Base-by-base conservation (phyloP, 2,888 invertebrate genomes). In the Ecliptopera silaceata region DNA sequence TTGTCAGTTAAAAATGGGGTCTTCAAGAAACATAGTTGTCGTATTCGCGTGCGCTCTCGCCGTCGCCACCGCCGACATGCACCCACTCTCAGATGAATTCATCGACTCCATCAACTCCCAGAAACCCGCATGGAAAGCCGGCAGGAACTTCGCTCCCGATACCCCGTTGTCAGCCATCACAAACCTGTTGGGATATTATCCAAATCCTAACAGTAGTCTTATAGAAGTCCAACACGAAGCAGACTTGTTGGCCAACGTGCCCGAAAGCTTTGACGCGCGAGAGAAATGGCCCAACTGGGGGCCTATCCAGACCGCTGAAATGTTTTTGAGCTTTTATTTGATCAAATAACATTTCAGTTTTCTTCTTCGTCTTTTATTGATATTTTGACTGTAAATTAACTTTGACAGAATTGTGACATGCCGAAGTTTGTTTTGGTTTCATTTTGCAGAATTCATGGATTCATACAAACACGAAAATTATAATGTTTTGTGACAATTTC, bases 41-140 rank as follows among this genome's bases (percentile, higher is more conserved):
- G 20, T 42, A 34, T n/a, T 47, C 3, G 17, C 22, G 1, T 48
- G 47, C n/a, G 39, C 29, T 6, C 10, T 48, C 5, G 22, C 36
- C 15, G 15, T n/a, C 20, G 29, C 29, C 26, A 5, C 29, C 12
- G 2, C 47, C 17, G 29, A 48, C 11, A 12, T 49, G 8, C 11
- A 51, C 12, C 92, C 93, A 3, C 82, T 95, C n/a, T 95, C 95
- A 0, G 92, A 95, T 69, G 93, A 94, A 45, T 95, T 95, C 71
- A 94, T 95, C 59, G 76, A 93, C 38, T 79, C 92, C 60, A 93
- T 96, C 54, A 96, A 96, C 78, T 48, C 47, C 17, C 81, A 93
- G 67, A 92, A 94, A 52, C 88, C 88, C 13, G 93, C 94, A 49
- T 96, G 96, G 96, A 94, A 88, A 82, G 95, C 95, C 61, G 96